Percentiles rank a stretch among this genome's conserved stretches.
Evolutionary conservation across 1,140 invertebrate genomes (phyloP).

Genomic region (Dendrolimus kikuchii): DNA sequence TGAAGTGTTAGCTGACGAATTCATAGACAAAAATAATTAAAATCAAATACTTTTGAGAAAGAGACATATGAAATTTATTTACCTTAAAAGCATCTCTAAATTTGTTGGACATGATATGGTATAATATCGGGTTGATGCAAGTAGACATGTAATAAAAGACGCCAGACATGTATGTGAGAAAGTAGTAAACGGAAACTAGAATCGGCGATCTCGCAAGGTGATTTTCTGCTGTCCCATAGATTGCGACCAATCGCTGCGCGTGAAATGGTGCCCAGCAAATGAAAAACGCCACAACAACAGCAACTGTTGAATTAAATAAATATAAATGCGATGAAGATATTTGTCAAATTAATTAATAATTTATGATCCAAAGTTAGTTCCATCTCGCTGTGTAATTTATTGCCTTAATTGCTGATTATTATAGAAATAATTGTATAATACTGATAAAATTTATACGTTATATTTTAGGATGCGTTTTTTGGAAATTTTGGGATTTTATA

Average conservation of each 20-base stretch:
- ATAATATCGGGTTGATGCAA: conserved; percentile 87
- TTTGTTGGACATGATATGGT: conserved; percentile 91
- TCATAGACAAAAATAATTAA: too few species aligned
- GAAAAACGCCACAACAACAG: conserved; percentile 95
- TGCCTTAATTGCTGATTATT: too few species aligned
- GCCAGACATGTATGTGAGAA: conserved; percentile 79
- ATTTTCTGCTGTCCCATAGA: conserved; percentile 74
- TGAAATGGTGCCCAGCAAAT: conserved; percentile 97
- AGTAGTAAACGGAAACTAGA: conserved; percentile 73
- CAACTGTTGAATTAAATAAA: conserved; percentile 76
- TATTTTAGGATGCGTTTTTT: too few species aligned
- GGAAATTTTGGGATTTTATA: neutral
- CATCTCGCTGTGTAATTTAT: too few species aligned
- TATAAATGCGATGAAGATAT: conserved; percentile 1
- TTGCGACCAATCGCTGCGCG: conserved; percentile 85
- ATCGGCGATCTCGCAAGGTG: conserved; percentile 49
- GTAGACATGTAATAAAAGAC: conserved; percentile 83
- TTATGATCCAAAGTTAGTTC: too few species aligned
- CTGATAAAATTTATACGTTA: too few species aligned
- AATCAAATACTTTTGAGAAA: too few species aligned
- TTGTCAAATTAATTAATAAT: neutral
- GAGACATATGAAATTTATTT: conserved; percentile 8
- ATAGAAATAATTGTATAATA: too few species aligned
- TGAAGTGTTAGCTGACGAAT: too few species aligned
- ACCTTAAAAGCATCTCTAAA: conserved; percentile 89